Base-by-base conservation (phyloP, 1,140 invertebrate genomes). In the Drosophila arizonae region DNA sequence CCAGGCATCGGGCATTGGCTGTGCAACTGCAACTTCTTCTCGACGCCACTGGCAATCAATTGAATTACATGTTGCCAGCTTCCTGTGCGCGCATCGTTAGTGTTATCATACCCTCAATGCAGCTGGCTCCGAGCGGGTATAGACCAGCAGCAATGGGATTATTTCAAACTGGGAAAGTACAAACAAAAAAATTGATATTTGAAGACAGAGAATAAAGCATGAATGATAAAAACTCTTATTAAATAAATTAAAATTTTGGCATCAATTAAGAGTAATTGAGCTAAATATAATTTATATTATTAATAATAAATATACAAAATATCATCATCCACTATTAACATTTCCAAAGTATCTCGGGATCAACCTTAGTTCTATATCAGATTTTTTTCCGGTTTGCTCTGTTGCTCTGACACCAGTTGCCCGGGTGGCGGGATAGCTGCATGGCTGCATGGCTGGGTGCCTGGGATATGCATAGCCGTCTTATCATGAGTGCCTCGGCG, bases 31-130 rank as follows among this genome's bases (percentile, higher is more conserved):
- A 71, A 69, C 67, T 81, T 67, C 65, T 64, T 56, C 57, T 43
- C 64, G 62, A 54, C 52, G 75, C 75, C 64, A 60, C 64, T 72
- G 71, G 72, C 82, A 86, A 86, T 87, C 81, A 86, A 86, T 86
- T 86, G 81, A 87, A 86, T 86, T 86, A 86, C 81, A 87, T 86
- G 82, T 82, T 81, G 67, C 65, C 62, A 65, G 76, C 68, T 86
- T 86, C 72, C 81, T 86, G 82, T 79, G 76, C 80, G 72, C 76
- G 76, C 81, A 86, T 87, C 78, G 76, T 86, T 87, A 81, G 81
- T 57, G 36, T 30, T 52, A 30, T 28, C 36, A 63, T 68, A 61
- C 50, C 56, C 64, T 68, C 5, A 13, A 41, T 41, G 11, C 10
- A 9, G 11, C 2, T 1, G 10, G 4, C 26, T 8, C 9, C 5